Evolutionary conservation across 1,140 invertebrate genomes (phyloP), one percentile per base, ranked within the genome.

Genomic region (Drosophila auraria): DNA sequence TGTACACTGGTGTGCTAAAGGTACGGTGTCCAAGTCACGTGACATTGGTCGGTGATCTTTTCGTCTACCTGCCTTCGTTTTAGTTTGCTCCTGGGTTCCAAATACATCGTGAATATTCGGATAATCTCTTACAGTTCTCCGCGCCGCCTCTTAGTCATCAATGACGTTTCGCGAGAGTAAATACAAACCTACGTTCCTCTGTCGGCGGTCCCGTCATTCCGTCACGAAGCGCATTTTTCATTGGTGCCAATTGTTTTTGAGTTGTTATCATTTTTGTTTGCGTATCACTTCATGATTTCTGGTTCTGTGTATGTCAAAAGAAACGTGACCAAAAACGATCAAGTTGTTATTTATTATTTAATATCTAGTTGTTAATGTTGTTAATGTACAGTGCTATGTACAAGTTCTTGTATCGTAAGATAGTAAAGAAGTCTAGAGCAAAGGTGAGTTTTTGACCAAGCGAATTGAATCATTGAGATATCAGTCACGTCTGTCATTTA

Each of bases 121-220:
- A 27, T 25, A 17, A 69, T 42, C 30, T 80, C 58, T 63, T 7
- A 20, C 27, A 51, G 15, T n/a, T 36, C 30, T 53, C 3, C 53
- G 78, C 57, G 49, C 33, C 51, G n/a, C n/a, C 49, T 12, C 54
- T 86, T 86, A 86, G 83, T 86, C 78, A 87, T 82, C 83, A 62
- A 87, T 86, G 83, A 86, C 83, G 80, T 77, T 79, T 82, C 75
- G 79, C 62, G 69, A 40, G 70, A 61, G 63, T 38, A 70, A 36
- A 36, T 69, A 40, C 54, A 56, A 38, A 45, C 47, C 68, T 30
- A 38, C 45, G 27, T 36, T 47, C n/a, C 49, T 36, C 44, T 38
- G 30, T 54, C 25, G 14, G 8, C 14, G 2, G 25, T 68, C 50
- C 30, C 27, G 23, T 38, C 45, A 36, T 61, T 14, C 17, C 33